Base-by-base conservation (phyloP, 2,797 vertebrate species). In the Macropus fuliginosus region DNA sequence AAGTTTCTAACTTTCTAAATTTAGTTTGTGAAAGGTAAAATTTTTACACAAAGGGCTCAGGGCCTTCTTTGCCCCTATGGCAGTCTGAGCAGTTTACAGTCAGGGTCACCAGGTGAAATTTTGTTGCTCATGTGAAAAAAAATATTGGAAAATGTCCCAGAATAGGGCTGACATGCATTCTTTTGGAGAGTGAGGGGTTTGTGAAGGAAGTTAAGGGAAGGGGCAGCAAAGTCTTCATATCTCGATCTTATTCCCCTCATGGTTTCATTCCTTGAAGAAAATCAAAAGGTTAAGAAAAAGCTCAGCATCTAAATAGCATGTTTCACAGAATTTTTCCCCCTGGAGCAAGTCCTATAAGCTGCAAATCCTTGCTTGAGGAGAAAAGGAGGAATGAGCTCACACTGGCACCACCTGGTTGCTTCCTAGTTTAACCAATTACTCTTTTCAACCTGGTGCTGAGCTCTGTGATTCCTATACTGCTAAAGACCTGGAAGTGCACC, bases 1-100 rank as follows among this genome's bases (percentile, higher is more conserved):
- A 54, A 0, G 0, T 27, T 92, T 62, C 90, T 66, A 92, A 92
- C 92, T 95, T 97, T 92, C 92, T 96, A 95, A 94, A 97, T 96
- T 94, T 59, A 95, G 95, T 93, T 90, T 55, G 90, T 12, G 50
- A n/a, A 40, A 50, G 62, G 95, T 56, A 62, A 94, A 81, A 12
- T 55, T 92, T 52, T 92, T 90, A 0, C 3, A 93, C 90, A 91
- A 62, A 92, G 91, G 34, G 50, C n/a, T 87, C 57, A 9, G 54
- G 0, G 0, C 74, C 92, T 55, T 0, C 56, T 92, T 74, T 94
- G 91, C 74, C 93, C 93, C 74, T 14, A 0, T 31, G 87, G 59
- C 4, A 1, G 46, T 21, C 18, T 46, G 91, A 93, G 56, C 10
- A 5, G 34, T 91, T 92, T 34, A 27, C 3, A n/a, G 46, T 52